Percentiles rank a stretch among this genome's conserved stretches.
These are phyloP conservation scores for Florisuga fusca DNA, from an alignment of 2,797 vertebrate species.

Conservation along the genomic window DNA sequence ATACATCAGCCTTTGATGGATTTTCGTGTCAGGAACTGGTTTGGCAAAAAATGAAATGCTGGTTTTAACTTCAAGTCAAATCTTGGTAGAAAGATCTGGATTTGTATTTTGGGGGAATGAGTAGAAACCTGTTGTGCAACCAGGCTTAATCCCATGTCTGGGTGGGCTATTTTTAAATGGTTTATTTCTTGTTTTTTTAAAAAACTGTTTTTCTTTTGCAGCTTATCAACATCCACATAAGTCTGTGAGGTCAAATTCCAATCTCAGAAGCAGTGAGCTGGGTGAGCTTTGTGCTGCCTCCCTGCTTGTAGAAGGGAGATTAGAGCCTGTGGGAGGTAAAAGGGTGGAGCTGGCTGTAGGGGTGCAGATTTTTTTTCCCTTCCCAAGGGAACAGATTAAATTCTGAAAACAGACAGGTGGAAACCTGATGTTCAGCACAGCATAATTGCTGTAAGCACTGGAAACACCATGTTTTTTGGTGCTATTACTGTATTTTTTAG, in stretches of 20 bases:
- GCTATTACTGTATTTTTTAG: fast-evolving
- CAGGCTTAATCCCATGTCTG: neutral
- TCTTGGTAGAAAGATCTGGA: neutral
- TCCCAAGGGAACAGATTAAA: neutral
- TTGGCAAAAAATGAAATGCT: neutral
- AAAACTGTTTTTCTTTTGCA: neutral
- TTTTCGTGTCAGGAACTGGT: neutral
- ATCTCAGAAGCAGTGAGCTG: neutral
- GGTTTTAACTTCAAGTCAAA: neutral
- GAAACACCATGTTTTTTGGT: neutral
- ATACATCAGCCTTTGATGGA: neutral
- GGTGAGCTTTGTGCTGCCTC: neutral
- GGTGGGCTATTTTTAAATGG: neutral
- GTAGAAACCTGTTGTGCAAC: neutral
- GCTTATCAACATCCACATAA: neutral
- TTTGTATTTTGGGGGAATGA: neutral
- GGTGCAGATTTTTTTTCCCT: neutral
- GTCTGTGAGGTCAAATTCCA: constrained; percentile 3
- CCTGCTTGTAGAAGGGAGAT: neutral
- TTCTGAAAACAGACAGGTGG: neutral
- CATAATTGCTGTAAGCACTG: neutral
- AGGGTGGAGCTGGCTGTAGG: neutral
- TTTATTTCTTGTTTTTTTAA: neutral
- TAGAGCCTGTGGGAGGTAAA: neutral
- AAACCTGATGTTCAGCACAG: neutral